These are phyloP conservation scores for Dryocosmus kuriphilus DNA, from an alignment of 2,888 invertebrate species.

Conservation along the genomic window DNA sequence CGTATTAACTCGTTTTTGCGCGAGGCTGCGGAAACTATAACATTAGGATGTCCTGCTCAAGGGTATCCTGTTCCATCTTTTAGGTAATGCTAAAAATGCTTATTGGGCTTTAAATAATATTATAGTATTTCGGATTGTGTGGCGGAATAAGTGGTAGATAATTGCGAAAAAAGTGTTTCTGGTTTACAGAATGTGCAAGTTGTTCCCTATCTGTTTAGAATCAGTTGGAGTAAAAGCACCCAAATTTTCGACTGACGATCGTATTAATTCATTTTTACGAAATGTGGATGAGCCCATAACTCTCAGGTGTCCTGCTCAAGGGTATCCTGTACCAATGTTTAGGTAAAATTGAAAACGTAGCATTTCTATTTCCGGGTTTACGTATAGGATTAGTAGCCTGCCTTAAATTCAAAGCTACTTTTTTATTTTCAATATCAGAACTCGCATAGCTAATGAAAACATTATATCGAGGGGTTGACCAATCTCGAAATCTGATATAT, in stretches of 20 bases:
- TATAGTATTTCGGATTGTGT: constrained; percentile 45
- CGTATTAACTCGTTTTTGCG: constrained; percentile 79
- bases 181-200: constrained; percentile 9
- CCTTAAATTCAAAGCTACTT: too few relatives aligned
- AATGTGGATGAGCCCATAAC: constrained; percentile 79
- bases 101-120: constrained; percentile 4
- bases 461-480: too few relatives aligned
- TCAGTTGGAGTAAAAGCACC: constrained; percentile 82
- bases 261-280: constrained; percentile 79
- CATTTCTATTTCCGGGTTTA: background rate
- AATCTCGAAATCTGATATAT: too few relatives aligned
- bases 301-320: constrained; percentile 84
- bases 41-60: constrained; percentile 84
- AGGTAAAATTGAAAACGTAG: constrained; percentile 79
- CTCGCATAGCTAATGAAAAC: too few relatives aligned
- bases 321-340: constrained; percentile 85
- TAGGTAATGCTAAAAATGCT: constrained; percentile 79
- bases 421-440: too few relatives aligned
- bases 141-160: background rate
- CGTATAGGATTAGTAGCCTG: too few relatives aligned
- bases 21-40: constrained; percentile 78
- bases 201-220: constrained; percentile 71
- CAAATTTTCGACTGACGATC: constrained; percentile 81
- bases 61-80: constrained; percentile 85
- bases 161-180: background rate